Percentiles rank a stretch among this genome's conserved stretches.
Evolutionary conservation across 2,888 invertebrate species (phyloP).

Genomic region (Pachliopta kotzebuea): DNA sequence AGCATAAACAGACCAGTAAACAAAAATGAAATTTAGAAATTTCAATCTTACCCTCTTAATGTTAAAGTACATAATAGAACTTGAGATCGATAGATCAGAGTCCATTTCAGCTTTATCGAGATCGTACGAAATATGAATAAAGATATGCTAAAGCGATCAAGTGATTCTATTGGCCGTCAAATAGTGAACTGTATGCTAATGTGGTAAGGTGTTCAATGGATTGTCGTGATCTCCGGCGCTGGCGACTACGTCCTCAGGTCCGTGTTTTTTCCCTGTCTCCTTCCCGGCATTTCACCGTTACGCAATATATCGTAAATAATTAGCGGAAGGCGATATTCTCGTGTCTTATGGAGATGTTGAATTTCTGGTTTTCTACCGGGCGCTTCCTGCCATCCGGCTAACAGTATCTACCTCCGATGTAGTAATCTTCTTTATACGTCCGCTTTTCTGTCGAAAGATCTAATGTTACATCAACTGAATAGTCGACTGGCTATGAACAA

Average conservation of each 20-base stretch:
- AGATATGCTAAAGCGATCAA: slow-evolving; percentile 74
- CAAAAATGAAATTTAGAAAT: slow-evolving; percentile 36
- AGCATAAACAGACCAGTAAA: slow-evolving; percentile 62
- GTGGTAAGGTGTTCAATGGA: slow-evolving; percentile 49
- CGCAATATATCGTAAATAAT: slow-evolving; percentile 80
- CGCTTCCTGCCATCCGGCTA: slow-evolving; percentile 63
- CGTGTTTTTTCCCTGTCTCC: slow-evolving; percentile 74
- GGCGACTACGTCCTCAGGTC: slow-evolving; percentile 69
- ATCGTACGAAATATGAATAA: slow-evolving; percentile 77
- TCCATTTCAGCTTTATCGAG: slow-evolving; percentile 68
- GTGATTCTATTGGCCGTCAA: slow-evolving; percentile 39
- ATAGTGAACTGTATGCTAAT: slow-evolving; percentile 51
- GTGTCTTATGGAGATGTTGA: slow-evolving; percentile 77
- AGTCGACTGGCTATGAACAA: not conserved
- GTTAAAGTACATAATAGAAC: slow-evolving; percentile 53
- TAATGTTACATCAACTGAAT: slow-evolving; percentile 32
- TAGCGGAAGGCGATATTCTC: slow-evolving; percentile 79
- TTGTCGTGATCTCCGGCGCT: slow-evolving; percentile 45
- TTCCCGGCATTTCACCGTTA: slow-evolving; percentile 80
- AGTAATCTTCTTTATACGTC: slow-evolving; percentile 45
- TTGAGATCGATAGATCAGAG: slow-evolving; percentile 53
- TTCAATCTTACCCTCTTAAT: slow-evolving; percentile 40
- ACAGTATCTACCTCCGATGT: slow-evolving; percentile 47
- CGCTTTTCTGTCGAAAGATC: slow-evolving; percentile 38
- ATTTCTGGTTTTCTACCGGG: slow-evolving; percentile 69